Percentiles rank a stretch among this genome's conserved stretches.
Evolutionary conservation across 2,888 invertebrate genomes (phyloP).

Genomic region (Plebejus anna): DNA sequence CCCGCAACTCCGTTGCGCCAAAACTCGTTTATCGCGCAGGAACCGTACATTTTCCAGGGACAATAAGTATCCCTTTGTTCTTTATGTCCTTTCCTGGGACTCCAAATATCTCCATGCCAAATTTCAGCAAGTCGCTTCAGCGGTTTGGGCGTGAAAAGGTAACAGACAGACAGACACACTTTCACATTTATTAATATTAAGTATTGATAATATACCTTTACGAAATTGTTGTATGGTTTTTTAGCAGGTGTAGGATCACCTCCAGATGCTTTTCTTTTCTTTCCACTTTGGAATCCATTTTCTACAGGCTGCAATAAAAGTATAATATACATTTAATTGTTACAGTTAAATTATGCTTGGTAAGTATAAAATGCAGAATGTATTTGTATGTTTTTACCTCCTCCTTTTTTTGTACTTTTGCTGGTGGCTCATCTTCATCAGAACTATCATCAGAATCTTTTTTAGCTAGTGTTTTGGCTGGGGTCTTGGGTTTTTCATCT

Average conservation of each 20-base stretch:
- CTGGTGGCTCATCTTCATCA: conserved; percentile 48
- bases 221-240: conserved; percentile 85
- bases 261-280: conserved; percentile 69
- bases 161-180: too few relatives aligned
- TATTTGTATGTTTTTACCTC: conserved; percentile 35
- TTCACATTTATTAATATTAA: too few relatives aligned
- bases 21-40: too few relatives aligned
- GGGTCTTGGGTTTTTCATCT: conserved; percentile 41
- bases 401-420: conserved; percentile 48
- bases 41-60: too few relatives aligned
- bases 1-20: too few relatives aligned
- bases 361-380: too few relatives aligned
- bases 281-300: conserved; percentile 50
- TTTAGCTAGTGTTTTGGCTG: conserved; percentile 42
- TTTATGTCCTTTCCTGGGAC: too few relatives aligned
- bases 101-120: too few relatives aligned
- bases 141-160: too few relatives aligned
- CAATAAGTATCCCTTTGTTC: too few relatives aligned
- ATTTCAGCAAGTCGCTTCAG: too few relatives aligned
- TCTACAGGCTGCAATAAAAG: conserved; percentile 38
- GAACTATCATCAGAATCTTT: conserved; percentile 60
- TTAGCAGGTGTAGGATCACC: conserved; percentile 64
- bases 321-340: conserved; percentile 15
- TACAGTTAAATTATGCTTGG: too few relatives aligned
- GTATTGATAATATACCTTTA: conserved; percentile 69